These are phyloP conservation scores for Chloromyia formosa DNA, from an alignment of 2,888 invertebrate genomes.

Conservation along the genomic window DNA sequence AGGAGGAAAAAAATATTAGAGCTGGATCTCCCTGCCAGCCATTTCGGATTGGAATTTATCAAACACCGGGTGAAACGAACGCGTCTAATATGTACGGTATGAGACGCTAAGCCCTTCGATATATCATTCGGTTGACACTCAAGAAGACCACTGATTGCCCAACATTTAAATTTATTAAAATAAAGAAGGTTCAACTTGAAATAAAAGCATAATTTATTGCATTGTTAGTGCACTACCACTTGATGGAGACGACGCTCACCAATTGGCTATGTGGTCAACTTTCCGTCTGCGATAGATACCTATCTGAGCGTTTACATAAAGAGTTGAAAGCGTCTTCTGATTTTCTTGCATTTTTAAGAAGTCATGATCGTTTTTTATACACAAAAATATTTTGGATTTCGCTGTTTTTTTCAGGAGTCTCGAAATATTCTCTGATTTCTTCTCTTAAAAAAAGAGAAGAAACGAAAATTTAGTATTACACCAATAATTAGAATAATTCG, in stretches of 20 bases:
- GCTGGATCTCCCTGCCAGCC: too few relatives aligned
- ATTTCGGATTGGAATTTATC: too few relatives aligned
- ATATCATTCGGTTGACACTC: slow-evolving; percentile 17
- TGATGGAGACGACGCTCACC: neutral
- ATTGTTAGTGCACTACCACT: neutral
- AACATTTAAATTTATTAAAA: neutral
- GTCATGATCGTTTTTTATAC: neutral
- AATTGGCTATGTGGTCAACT: neutral
- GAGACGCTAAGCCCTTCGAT: slow-evolving; percentile 15
- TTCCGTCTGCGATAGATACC: too few relatives aligned
- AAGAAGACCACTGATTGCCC: neutral
- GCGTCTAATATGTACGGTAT: too few relatives aligned
- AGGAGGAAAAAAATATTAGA: neutral
- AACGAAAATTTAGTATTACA: too few relatives aligned
- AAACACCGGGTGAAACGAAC: too few relatives aligned
- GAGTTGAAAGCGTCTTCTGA: neutral
- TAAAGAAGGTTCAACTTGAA: slow-evolving; percentile 2
- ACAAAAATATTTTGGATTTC: too few relatives aligned
- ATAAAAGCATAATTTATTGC: slow-evolving; percentile 15
- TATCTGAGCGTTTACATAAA: neutral
- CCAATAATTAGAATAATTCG: too few relatives aligned
- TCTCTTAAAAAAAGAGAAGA: too few relatives aligned
- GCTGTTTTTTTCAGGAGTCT: too few relatives aligned
- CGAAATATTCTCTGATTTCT: too few relatives aligned
- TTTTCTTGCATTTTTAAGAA: neutral